Conservation (phyloP, 1,140 invertebrate species). For the Periplaneta americana region DNA sequence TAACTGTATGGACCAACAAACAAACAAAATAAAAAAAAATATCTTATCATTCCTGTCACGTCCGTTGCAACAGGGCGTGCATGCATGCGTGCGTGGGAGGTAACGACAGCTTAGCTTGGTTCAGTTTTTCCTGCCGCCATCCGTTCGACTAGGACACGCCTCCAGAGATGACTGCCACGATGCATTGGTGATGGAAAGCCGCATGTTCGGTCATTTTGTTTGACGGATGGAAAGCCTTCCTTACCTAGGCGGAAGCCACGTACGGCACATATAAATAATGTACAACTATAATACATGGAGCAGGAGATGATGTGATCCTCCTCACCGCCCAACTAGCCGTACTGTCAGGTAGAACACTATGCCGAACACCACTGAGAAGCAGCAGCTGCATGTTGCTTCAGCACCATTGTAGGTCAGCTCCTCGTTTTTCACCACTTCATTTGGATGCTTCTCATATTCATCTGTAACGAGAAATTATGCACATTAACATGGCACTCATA, state of each 20-base stretch:
- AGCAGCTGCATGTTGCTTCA: constrained; percentile 23
- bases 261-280: constrained; percentile 22
- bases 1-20: neutral
- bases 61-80: neutral
- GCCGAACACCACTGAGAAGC: constrained; percentile 12
- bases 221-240: neutral
- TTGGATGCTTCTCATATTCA: constrained; percentile 80
- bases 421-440: constrained; percentile 89
- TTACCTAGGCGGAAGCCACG: neutral
- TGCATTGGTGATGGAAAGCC: neutral
- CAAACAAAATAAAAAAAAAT: neutral
- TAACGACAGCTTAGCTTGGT: neutral
- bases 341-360: constrained; percentile 7
- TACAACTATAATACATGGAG: constrained; percentile 20
- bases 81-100: neutral
- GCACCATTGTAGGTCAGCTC: constrained; percentile 66
- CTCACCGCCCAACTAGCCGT: constrained; percentile 20
- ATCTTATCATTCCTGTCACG: neutral
- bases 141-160: neutral
- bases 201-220: neutral
- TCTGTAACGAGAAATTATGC: constrained; percentile 45
- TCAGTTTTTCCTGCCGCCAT: neutral
- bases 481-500: neutral
- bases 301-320: constrained; percentile 4
- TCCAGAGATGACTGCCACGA: neutral